Evolutionary conservation across 2,113 vertebrate genomes (phyloP).

Genomic region (Actenoides hombroni): DNA sequence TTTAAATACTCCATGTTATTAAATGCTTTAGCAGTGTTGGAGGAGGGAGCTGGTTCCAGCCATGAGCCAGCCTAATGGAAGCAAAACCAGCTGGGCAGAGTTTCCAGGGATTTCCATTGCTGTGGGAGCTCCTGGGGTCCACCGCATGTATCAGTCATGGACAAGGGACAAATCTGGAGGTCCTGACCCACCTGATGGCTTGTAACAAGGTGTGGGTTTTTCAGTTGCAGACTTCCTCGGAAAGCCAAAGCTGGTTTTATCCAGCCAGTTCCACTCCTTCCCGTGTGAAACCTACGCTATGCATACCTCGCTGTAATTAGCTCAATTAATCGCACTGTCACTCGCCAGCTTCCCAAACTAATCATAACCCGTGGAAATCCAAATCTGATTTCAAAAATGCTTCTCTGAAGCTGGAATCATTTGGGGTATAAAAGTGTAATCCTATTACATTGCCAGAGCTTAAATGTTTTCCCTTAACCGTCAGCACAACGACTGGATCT

Average conservation of each 20-base stretch:
- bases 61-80: background rate
- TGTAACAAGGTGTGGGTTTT: background rate
- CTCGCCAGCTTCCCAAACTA: conserved; percentile 31
- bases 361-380: background rate
- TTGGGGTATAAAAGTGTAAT: background rate
- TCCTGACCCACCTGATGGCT: background rate
- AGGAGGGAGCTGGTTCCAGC: background rate
- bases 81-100: background rate
- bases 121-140: background rate
- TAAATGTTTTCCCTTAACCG: background rate
- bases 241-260: background rate
- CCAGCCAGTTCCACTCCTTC: background rate
- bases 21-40: background rate
- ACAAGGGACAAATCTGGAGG: background rate
- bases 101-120: background rate
- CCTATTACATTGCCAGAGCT: background rate
- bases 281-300: fast-evolving
- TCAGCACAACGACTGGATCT: background rate
- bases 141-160: fast-evolving
- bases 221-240: background rate
- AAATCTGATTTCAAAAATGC: background rate
- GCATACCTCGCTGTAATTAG: background rate
- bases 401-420: background rate
- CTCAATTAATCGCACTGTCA: background rate
- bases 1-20: background rate